Percentiles rank a stretch among this genome's conserved stretches.
phyloP scores from a whole-genome alignment of 2,797 vertebrate genomes.

The Hipposideros larvatus region DNA sequence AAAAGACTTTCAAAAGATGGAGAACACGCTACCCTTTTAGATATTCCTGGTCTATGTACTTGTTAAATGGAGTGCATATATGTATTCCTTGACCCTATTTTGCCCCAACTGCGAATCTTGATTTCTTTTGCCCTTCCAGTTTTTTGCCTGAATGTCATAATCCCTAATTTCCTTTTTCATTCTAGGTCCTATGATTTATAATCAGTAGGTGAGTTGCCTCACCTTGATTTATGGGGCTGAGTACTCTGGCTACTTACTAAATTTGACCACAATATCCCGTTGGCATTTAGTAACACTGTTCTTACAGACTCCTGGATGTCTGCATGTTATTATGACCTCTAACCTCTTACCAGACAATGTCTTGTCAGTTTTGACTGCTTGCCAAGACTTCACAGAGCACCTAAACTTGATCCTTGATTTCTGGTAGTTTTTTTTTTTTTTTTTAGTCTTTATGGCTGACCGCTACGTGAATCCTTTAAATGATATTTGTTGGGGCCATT shows the following conservation, averaged over 20 bases:
- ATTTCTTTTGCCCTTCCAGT: neutral
- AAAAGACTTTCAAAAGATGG: neutral
- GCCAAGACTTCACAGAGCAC: neutral
- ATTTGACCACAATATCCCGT: neutral
- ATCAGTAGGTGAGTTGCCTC: neutral
- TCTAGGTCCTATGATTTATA: neutral
- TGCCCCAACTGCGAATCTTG: neutral
- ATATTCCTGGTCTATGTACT: neutral
- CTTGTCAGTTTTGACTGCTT: neutral
- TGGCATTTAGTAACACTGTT: neutral
- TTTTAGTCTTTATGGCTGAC: neutral
- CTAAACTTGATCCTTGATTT: slow-evolving; percentile 23
- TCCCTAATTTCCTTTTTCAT: neutral
- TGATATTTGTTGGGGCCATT: neutral
- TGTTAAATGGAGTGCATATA: neutral
- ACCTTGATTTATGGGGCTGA: neutral
- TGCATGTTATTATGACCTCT: slow-evolving; percentile 39
- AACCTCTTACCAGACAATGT: neutral
- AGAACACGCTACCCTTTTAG: neutral
- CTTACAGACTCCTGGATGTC: neutral
- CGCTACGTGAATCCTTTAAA: neutral
- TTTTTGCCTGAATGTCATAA: neutral
- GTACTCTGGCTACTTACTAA: neutral
- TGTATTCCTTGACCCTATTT: neutral
- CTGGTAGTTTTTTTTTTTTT: neutral